Conservation (phyloP, 2,113 vertebrate species). For the Pampusana beccarii region DNA sequence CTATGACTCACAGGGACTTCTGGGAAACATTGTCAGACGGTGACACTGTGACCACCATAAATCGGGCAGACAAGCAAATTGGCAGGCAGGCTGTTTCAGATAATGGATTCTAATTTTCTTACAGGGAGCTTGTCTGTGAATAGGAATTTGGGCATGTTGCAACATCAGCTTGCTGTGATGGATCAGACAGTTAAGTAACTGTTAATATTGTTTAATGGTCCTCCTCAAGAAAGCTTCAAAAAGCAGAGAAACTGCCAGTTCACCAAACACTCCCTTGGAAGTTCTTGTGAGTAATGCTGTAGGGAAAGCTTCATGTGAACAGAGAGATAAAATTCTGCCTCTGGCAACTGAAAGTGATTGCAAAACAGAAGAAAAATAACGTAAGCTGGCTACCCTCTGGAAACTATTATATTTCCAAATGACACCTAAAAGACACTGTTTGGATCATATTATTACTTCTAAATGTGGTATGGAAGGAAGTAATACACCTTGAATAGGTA, state of each 20-base stretch:
- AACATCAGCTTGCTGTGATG: neutral
- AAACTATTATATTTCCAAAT: neutral
- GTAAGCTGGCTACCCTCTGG: neutral
- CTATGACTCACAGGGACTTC: constrained; percentile 13
- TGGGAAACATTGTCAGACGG: neutral
- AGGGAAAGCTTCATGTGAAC: neutral
- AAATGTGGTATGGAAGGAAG: neutral
- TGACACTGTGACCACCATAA: neutral
- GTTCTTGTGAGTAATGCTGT: neutral
- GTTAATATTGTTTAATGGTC: neutral
- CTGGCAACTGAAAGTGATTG: neutral
- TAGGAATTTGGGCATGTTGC: neutral
- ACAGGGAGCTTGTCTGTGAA: neutral
- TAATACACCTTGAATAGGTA: neutral
- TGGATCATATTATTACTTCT: neutral
- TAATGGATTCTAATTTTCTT: neutral
- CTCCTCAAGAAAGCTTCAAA: neutral
- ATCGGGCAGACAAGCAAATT: fast-evolving
- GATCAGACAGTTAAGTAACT: neutral
- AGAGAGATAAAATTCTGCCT: neutral
- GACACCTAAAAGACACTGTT: neutral
- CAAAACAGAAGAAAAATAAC: neutral
- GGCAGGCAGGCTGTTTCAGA: neutral
- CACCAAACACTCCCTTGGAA: neutral
- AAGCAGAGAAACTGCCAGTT: neutral